Conservation (phyloP, 2,888 invertebrate genomes). For the Ormia ochracea region DNA sequence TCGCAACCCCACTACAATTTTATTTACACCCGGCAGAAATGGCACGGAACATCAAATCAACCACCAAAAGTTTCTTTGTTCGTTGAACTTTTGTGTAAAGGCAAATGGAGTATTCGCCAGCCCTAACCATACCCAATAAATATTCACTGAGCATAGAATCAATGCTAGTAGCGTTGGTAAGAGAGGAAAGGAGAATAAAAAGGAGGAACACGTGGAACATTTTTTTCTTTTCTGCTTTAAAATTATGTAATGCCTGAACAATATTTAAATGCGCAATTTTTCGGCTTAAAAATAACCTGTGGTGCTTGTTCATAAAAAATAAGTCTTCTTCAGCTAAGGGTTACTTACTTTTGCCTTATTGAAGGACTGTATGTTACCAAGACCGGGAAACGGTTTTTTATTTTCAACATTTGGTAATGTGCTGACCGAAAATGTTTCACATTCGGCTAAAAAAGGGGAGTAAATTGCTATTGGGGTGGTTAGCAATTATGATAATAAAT, state of each 20-base stretch:
- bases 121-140: conserved; percentile 60
- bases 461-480: conserved; percentile 15
- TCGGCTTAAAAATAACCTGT: conserved; percentile 3
- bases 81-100: neutral
- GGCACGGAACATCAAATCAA: conserved; percentile 39
- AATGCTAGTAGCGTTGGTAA: too few relatives aligned
- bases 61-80: conserved; percentile 52
- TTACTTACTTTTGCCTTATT: conserved; percentile 4
- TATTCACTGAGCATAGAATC: conserved; percentile 1
- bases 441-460: neutral
- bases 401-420: neutral
- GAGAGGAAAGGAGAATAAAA: neutral
- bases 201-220: neutral
- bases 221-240: neutral
- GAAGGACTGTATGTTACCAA: neutral
- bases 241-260: neutral
- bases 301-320: neutral
- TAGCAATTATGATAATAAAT: conserved; percentile 6
- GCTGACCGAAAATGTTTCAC: conserved; percentile 34
- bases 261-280: conserved; percentile 34
- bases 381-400: neutral
- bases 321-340: neutral
- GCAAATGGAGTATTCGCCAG: conserved; percentile 3
- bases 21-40: neutral
- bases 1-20: neutral